Percentiles rank a stretch among this genome's conserved stretches.
These are phyloP conservation scores for Bolinopsis microptera DNA, from an alignment of 37 sponge, comb jelly and placozoan species.

Conservation along the genomic window DNA sequence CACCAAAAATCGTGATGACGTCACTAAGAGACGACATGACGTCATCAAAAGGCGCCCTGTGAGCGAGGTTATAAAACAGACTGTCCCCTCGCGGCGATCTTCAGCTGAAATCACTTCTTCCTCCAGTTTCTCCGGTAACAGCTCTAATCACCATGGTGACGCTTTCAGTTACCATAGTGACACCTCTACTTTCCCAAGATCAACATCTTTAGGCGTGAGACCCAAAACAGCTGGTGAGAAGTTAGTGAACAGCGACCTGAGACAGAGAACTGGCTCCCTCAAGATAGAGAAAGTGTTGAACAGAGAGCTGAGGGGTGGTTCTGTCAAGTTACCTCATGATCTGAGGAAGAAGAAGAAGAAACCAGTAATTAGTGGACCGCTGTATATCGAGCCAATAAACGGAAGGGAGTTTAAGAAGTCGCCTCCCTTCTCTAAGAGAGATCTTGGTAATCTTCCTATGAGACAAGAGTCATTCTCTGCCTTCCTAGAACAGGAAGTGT, in stretches of 20 bases:
- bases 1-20: not conserved
- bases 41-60: not conserved
- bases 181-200: no score
- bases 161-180: not conserved
- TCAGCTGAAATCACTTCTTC: not conserved
- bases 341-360: conserved; percentile 7
- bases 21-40: not conserved
- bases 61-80: not conserved
- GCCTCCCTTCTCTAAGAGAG: not conserved
- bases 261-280: not conserved
- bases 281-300: not conserved
- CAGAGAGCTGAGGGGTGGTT: not conserved
- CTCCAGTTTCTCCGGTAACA: not conserved
- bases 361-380: not conserved
- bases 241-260: no score
- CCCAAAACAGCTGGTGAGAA: no score
- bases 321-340: not conserved
- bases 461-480: conserved; percentile 25
- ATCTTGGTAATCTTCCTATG: not conserved
- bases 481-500: conserved; percentile 40
- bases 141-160: not conserved
- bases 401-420: conserved; percentile 47
- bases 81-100: not conserved
- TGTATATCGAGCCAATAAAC: conserved; percentile 16
- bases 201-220: no score